phyloP scores from a whole-genome alignment of 1,140 invertebrate genomes.

The Formica selysi region DNA sequence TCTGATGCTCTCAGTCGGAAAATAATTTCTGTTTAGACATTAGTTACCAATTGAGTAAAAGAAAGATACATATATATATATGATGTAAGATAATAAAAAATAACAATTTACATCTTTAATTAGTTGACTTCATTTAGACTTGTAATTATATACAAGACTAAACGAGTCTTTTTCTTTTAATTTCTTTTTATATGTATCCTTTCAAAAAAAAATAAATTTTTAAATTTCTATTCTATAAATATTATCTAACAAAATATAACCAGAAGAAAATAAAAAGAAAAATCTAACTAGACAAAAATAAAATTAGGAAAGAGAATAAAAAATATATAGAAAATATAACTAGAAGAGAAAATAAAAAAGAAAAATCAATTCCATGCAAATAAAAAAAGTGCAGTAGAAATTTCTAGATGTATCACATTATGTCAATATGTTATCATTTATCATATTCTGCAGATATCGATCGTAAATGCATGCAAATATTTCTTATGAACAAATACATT shows the following conservation, averaged over 20 bases:
- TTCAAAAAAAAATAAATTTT: neutral
- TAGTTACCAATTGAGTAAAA: slow-evolving; percentile 8
- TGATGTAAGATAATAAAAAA: neutral
- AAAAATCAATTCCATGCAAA: slow-evolving; percentile 65
- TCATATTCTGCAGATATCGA: slow-evolving; percentile 27
- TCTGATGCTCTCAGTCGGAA: no score
- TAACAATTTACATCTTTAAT: neutral
- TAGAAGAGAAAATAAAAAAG: slow-evolving; percentile 30
- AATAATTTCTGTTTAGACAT: neutral
- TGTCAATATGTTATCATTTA: slow-evolving; percentile 57
- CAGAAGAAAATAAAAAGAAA: slow-evolving; percentile 38
- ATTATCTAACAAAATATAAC: neutral
- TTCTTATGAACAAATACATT: neutral
- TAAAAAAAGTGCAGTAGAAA: slow-evolving; percentile 49
- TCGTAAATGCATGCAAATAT: slow-evolving; percentile 29
- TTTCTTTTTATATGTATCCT: neutral
- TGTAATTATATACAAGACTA: neutral
- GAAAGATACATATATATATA: neutral
- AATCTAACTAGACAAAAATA: slow-evolving; percentile 24
- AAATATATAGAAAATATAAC: neutral
- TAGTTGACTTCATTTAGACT: neutral
- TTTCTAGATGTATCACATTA: slow-evolving; percentile 47
- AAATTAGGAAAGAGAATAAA: slow-evolving; percentile 19
- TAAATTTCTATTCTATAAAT: neutral
- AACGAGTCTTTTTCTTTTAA: neutral